phyloP scores from a whole-genome alignment of 2,797 vertebrate species.

The Phoeniculus purpureus region DNA sequence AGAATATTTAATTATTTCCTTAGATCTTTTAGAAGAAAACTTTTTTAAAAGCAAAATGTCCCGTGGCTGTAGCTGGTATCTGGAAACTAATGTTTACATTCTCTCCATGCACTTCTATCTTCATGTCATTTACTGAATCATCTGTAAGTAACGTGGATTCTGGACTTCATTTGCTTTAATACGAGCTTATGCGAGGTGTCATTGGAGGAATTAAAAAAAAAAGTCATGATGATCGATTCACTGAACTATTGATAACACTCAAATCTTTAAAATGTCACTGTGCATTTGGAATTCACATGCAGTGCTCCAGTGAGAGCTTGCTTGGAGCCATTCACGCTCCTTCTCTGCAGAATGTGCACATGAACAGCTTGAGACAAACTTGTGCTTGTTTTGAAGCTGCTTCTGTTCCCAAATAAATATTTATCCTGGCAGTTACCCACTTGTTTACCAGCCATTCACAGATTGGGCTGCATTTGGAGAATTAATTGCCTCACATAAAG shows the following conservation, averaged over 20 bases:
- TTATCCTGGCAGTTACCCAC: conserved; percentile 76
- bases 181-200: neutral
- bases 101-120: neutral
- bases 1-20: neutral
- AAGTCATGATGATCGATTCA: neutral
- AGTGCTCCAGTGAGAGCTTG: conserved; percentile 2
- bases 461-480: conserved; percentile 57
- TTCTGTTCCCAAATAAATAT: conserved; percentile 79
- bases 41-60: neutral
- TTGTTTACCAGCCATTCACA: conserved; percentile 78
- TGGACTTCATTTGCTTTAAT: neutral
- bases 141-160: neutral
- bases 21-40: neutral
- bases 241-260: neutral
- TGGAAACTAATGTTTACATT: neutral
- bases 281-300: neutral
- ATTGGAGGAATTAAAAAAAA: neutral
- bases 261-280: neutral
- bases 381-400: conserved; percentile 62
- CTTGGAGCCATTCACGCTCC: conserved; percentile 51
- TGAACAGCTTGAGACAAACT: conserved; percentile 61
- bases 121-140: neutral
- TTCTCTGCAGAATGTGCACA: neutral
- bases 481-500: conserved; percentile 67
- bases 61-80: neutral